Evolutionary conservation across 2,113 vertebrate genomes (phyloP), one percentile per base, ranked within the genome.

Genomic region (Sisor rabdophorus): DNA sequence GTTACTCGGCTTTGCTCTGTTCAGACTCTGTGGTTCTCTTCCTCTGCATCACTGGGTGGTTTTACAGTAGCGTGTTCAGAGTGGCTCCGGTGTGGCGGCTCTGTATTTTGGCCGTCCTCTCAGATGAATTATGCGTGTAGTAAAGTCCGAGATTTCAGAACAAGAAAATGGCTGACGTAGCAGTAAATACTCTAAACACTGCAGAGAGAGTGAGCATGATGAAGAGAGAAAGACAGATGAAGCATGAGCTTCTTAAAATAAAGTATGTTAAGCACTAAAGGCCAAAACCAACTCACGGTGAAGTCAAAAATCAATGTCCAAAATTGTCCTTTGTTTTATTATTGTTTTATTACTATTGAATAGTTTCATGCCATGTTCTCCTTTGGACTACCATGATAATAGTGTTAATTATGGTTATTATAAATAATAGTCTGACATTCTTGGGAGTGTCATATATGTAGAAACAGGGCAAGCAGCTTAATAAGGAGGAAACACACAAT

Each of bases 141-240:
- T 76, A 65, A 76, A 88, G 87, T 52, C 48, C 65, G 65, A 69
- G 65, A 69, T 69, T 50, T 69, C 65, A 30, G 65, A 68, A 28
- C 16, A 52, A 52, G 24, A 56, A 48, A 58, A 67, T 79, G 84
- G 87, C 71, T 60, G 61, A 40, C 11, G 26, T 63, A 60, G 59
- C 71, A 47, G 28, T 3, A 48, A 59, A 50, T 65, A 53, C 30
- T 56, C 44, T 71, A 48, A 50, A 69, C 47, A 69, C 17, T 52
- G 22, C 28, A 4, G 28, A 69, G 40, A 10, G 40, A 44, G 40
- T 8, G 40, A 44, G 16, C 4, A 44, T 44, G 40, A 44, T 47
- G 30, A 40, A 75, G 58, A 63, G 26, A 64, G 73, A 61, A 28
- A 40, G 3, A 54, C 50, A 36, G 53, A 71, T 50, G 47, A 47